These are phyloP conservation scores for Melanogrammus aeglefinus DNA, from an alignment of 2,797 vertebrate species.

Conservation along the genomic window DNA sequence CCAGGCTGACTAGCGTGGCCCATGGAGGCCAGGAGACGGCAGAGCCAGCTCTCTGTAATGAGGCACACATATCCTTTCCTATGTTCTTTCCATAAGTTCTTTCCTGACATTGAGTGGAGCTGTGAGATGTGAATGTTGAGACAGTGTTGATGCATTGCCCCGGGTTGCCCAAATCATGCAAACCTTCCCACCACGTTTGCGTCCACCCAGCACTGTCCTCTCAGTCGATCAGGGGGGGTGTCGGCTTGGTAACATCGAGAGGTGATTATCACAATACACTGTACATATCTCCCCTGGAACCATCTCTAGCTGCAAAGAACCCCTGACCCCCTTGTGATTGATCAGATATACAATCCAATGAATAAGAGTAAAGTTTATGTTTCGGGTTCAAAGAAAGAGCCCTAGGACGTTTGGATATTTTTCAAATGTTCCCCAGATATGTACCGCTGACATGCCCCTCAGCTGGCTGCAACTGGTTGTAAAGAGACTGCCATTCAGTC, in stretches of 20 bases:
- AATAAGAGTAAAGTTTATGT: neutral
- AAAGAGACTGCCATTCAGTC: conserved; percentile 54
- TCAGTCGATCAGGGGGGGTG: neutral
- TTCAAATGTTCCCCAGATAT: neutral
- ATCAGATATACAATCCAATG: neutral
- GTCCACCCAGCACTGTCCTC: neutral
- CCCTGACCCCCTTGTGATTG: neutral
- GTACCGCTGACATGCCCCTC: conserved; percentile 50
- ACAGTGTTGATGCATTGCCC: conserved; percentile 36
- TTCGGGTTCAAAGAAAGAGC: conserved; percentile 21
- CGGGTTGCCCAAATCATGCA: conserved; percentile 50
- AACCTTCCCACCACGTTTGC: conserved; percentile 17
- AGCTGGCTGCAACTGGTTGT: conserved; percentile 50
- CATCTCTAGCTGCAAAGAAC: neutral
- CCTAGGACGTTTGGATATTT: conserved; percentile 30
- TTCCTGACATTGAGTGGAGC: conserved; percentile 14
- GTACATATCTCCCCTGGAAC: conserved; percentile 25
- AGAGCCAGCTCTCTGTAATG: conserved; percentile 54
- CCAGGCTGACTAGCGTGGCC: conserved; percentile 67
- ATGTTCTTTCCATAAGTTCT: conserved; percentile 24
- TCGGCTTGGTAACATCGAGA: neutral
- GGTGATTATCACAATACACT: conserved; percentile 23
- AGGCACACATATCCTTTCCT: conserved; percentile 58
- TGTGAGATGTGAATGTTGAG: conserved; percentile 51
- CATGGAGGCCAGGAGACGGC: conserved; percentile 51